Evolutionary conservation across 1,140 invertebrate genomes (phyloP), one percentile per base, ranked within the genome.

Genomic region (Drosophila oshimai): DNA sequence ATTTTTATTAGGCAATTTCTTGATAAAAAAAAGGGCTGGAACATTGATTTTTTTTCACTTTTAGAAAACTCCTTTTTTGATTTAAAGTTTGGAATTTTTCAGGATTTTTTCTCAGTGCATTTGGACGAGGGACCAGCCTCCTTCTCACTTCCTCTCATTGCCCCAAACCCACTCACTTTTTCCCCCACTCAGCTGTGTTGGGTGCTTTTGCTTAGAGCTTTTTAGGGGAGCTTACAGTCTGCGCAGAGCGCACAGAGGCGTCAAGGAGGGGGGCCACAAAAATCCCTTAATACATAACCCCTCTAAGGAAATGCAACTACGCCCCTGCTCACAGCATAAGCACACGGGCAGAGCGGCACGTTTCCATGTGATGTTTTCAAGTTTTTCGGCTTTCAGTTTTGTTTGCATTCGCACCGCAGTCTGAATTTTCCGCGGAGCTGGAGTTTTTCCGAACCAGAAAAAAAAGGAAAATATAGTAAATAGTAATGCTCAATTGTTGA

Each of bases 281-380:
- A 17, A 31, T 12, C 7, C 24, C 28, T 18, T 44, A 29, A 12
- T 18, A 28, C 41, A 33, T 42, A 26, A 1, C 1, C 15, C 49
- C 31, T 22, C 0, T 6, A 2, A 6, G 15, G 0, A 13, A n/a
- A 12, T 0, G 0, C 1, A 10, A 53, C 39, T 18, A 41, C 46
- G 42, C 34, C 46, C 6, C 39, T 65, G 70, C 13, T 2, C 15
- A 20, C 68, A 84, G 78, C 78, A 83, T 83, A 83, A 83, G 71
- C 53, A 60, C 53, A 65, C 51, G 18, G 58, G 37, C 54, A 46
- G 29, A 67, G 67, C 37, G 55, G 78, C 78, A 77, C 73, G 78
- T 77, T 83, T 83, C 57, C 79, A 83, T 83, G 76, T 83, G 78
- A 74, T 62, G 53, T 83, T 64, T 55, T 70, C 33, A n/a, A n/a